Base-by-base conservation (phyloP, 2,888 invertebrate genomes). In the Pediacus dermestoides region DNA sequence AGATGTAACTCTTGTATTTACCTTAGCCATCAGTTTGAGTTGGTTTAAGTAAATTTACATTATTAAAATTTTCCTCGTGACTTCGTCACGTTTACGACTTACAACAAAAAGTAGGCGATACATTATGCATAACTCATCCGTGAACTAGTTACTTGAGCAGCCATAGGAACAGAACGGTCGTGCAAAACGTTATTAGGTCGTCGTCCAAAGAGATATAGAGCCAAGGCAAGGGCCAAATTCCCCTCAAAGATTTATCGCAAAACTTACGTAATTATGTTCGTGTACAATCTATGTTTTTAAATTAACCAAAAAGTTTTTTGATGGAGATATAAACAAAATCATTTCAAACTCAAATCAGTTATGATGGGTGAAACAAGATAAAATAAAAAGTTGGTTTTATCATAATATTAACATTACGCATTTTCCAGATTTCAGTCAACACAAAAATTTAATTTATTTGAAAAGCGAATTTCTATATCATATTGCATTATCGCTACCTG, bases 101-200 rank as follows among this genome's bases (percentile, higher is more conserved):
- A 44, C 51, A 55, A 53, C 53, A 50, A 50, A 47, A 50, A 53
- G 47, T 50, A 42, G 46, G 46, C 48, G 55, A 60, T 61, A 60
- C 58, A 60, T 60, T 60, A 61, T 61, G 61, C 60, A 61, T 60
- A 53, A 45, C 57, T 56, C 55, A 60, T 59, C 56, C 55, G 44
- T 53, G 55, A 50, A 51, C 57, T 53, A 48, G 55, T 55, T 55
- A 57, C 46, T 46, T 41, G 39, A 44, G 42, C 23, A 42, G 48
- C 35, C 44, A 48, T 48, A 44, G 47, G 42, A 25, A 41, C 38
- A 45, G 47, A 46, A 45, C 46, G 36, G 37, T 36, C 44, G 41
- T 39, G 48, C 34, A 44, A 44, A 39, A 34, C 39, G 34, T 39
- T 36, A 43, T 43, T 36, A 43, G 39, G 39, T 39, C 39, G 32